These are phyloP conservation scores for Heteromyza rotundicornis DNA, from an alignment of 2,888 invertebrate species.

Conservation along the genomic window DNA sequence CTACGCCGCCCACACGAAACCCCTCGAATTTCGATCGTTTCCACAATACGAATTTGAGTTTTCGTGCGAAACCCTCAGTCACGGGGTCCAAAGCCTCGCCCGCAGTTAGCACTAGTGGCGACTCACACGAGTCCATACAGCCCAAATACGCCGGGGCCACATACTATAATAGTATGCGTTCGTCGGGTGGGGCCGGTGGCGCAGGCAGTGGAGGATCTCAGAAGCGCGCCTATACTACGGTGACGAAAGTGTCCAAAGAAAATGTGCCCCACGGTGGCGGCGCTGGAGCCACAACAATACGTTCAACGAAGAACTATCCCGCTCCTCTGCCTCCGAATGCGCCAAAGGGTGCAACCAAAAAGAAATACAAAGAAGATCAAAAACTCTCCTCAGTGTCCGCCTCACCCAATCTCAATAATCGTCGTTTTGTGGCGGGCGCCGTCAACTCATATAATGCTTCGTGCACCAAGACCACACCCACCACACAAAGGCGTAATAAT, in stretches of 20 bases:
- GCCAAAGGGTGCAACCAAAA: slow-evolving; percentile 38
- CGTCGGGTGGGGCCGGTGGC: slow-evolving; percentile 24
- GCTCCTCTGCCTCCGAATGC: slow-evolving; percentile 42
- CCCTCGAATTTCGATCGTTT: slow-evolving; percentile 39
- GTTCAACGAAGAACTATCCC: slow-evolving; percentile 51
- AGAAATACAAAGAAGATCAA: slow-evolving; percentile 47
- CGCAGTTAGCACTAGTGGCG: slow-evolving; percentile 40
- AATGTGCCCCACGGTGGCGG: slow-evolving; percentile 46
- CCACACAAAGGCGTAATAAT: slow-evolving; percentile 11
- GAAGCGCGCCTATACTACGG: slow-evolving; percentile 57
- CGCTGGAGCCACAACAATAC: slow-evolving; percentile 26
- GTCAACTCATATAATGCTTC: slow-evolving; percentile 31
- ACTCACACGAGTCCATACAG: slow-evolving; percentile 46
- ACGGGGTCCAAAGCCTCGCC: slow-evolving; percentile 30
- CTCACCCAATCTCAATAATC: slow-evolving; percentile 41
- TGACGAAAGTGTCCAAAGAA: slow-evolving; percentile 54
- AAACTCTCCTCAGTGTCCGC: slow-evolving; percentile 46
- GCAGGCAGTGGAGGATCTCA: slow-evolving; percentile 49
- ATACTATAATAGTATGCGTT: slow-evolving; percentile 24
- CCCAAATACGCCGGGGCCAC: slow-evolving; percentile 46
- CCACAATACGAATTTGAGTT: slow-evolving; percentile 42
- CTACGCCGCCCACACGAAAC: slow-evolving; percentile 29
- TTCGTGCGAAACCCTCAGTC: slow-evolving; percentile 34
- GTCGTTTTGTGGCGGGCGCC: slow-evolving; percentile 30
- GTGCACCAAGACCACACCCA: slow-evolving; percentile 14